A percentile compares a stretch with the other conserved stretches of the same genome.
These are phyloP conservation scores for Theristicus caerulescens DNA, from an alignment of 2,113 vertebrate genomes.

Conservation along the genomic window DNA sequence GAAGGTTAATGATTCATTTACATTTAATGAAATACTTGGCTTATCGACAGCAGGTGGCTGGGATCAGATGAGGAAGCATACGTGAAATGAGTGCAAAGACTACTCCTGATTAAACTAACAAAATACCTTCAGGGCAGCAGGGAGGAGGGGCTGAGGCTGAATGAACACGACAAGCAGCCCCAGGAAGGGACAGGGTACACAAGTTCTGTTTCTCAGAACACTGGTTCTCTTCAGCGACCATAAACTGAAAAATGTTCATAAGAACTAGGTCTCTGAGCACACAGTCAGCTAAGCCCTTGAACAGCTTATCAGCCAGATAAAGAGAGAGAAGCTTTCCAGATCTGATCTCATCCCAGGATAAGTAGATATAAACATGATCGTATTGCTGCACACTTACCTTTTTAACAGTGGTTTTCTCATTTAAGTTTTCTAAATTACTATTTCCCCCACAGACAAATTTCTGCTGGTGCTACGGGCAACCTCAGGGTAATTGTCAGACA, in stretches of 20 bases:
- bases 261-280: slow-evolving; percentile 5
- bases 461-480: neutral
- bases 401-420: neutral
- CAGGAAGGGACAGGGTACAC: slow-evolving; percentile 3
- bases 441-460: neutral
- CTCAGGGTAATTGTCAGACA: neutral
- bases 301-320: slow-evolving; percentile 26
- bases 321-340: slow-evolving; percentile 9
- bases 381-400: neutral
- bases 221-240: neutral
- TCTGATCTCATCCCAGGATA: neutral
- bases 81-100: neutral
- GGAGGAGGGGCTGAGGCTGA: neutral
- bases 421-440: neutral
- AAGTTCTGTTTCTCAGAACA: neutral
- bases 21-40: neutral
- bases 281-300: neutral
- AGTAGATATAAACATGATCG: neutral
- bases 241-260: neutral
- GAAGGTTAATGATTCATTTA: neutral
- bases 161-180: neutral
- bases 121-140: neutral
- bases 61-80: neutral
- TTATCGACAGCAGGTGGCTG: neutral
- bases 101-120: neutral